These are phyloP conservation scores for Anoplolepis gracilipes DNA, from an alignment of 1,140 invertebrate species.

Conservation along the genomic window DNA sequence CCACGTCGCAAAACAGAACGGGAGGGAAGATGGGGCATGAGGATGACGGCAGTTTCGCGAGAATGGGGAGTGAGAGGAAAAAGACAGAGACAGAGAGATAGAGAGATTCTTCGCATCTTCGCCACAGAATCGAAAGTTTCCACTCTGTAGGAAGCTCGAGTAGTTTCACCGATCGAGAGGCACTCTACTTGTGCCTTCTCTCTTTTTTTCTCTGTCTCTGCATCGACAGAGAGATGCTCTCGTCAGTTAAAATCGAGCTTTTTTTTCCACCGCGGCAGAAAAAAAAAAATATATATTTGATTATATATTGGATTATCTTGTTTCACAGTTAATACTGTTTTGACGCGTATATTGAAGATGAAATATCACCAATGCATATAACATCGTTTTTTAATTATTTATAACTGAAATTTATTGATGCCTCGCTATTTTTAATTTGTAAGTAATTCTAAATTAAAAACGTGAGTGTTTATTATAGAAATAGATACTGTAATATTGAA, in stretches of 20 bases:
- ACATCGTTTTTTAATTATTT: no score
- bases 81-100: neutral
- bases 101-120: constrained; percentile 70
- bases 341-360: no score
- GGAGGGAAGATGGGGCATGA: constrained; percentile 29
- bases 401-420: no score
- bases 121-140: constrained; percentile 73
- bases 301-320: constrained; percentile 48
- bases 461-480: no score
- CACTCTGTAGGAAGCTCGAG: constrained; percentile 74
- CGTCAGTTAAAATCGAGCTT: constrained; percentile 67
- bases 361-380: neutral
- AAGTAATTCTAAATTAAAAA: no score
- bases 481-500: no score
- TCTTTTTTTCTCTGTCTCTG: constrained; percentile 44
- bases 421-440: no score
- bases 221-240: constrained; percentile 67
- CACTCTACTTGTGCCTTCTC: constrained; percentile 64
- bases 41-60: constrained; percentile 20
- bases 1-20: constrained; percentile 71
- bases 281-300: no score
- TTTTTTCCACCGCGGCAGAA: constrained; percentile 56
- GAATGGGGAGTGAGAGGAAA: neutral
- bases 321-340: neutral
- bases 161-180: constrained; percentile 76